These are phyloP conservation scores for Melangyna quadrimaculata DNA, from an alignment of 2,888 invertebrate species.

Conservation along the genomic window DNA sequence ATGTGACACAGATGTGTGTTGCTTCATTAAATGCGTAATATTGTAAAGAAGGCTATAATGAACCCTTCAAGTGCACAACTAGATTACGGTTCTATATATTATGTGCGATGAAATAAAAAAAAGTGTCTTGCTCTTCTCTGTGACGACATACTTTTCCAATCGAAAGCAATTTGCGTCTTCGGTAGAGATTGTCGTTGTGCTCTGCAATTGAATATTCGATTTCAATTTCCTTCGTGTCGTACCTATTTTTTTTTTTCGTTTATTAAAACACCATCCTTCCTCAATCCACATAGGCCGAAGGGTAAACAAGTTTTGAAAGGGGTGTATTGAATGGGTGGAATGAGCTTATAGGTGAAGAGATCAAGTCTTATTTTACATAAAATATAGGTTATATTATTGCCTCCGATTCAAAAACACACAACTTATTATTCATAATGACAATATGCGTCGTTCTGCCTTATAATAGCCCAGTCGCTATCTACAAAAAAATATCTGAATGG, in stretches of 20 bases:
- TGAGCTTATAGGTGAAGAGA: not conserved
- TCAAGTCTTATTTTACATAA: too few species aligned
- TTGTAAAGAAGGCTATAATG: conserved; percentile 47
- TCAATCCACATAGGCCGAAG: not conserved
- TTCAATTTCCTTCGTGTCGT: conserved; percentile 28
- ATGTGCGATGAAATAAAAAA: not conserved
- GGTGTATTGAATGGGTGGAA: not conserved
- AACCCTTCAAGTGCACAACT: conserved; percentile 68
- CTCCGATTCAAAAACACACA: not conserved
- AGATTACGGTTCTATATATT: not conserved
- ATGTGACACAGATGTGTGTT: conserved; percentile 33
- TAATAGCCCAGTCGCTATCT: too few species aligned
- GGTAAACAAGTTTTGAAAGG: conserved; percentile 16
- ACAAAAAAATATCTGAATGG: too few species aligned
- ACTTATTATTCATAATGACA: too few species aligned
- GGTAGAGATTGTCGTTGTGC: not conserved
- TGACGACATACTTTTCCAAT: conserved; percentile 66
- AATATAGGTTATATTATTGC: not conserved
- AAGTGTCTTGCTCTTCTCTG: not conserved
- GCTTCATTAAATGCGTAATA: conserved; percentile 46
- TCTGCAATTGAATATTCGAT: conserved; percentile 65
- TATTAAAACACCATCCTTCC: not conserved
- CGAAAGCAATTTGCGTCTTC: conserved; percentile 68
- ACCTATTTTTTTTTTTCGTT: not conserved
- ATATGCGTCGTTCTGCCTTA: too few species aligned